Evolutionary conservation across 2,113 vertebrate species (phyloP), one percentile per base, ranked within the genome.

Genomic region (Eleginops maclovinus): DNA sequence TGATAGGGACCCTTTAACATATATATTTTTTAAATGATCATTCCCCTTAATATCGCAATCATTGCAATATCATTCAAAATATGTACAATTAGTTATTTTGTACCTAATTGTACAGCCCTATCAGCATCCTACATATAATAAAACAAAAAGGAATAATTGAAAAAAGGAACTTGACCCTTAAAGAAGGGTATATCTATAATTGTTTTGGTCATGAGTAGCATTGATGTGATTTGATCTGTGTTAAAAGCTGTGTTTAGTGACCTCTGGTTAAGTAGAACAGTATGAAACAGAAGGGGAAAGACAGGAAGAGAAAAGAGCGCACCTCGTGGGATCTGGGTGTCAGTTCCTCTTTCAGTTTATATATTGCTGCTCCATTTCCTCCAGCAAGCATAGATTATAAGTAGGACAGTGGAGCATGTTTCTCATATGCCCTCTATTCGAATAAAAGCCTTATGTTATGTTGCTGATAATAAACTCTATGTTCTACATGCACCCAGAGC

Each of bases 331-430:
- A 78, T 26, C 51, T 58, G 54, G 36, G 69, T 87, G 80, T 62
- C 41, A 13, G 59, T 24, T 40, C 66, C 63, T 43, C 67, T 82
- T 77, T 82, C 83, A 82, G 83, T 84, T 88, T 82, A 88, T 78
- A 75, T 2, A 82, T 81, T 31, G 19, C 76, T 91, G 88, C 82
- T 88, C 88, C 80, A 92, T 85, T 89, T 91, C 88, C 88, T 89
- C 74, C 56, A 81, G 75, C 85, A 15, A 41, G 68, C 65, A 21
- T 1, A 36, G 47, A 72, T 36, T 49, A 19, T 14, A 90, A 85
- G 85, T 88, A 87, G 86, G 86, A 85, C 89, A 82, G 56, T 40
- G 53, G 4, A 28, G 65, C 7, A 68, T 47, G 54, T 68, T 84
- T 71, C 62, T 58, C 60, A 59, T 80, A n/a, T 3, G 4, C 21